Percentiles rank a stretch among this genome's conserved stretches.
phyloP scores from a whole-genome alignment of 2,113 vertebrate species.

The Dolichallabes microphthalmus region DNA sequence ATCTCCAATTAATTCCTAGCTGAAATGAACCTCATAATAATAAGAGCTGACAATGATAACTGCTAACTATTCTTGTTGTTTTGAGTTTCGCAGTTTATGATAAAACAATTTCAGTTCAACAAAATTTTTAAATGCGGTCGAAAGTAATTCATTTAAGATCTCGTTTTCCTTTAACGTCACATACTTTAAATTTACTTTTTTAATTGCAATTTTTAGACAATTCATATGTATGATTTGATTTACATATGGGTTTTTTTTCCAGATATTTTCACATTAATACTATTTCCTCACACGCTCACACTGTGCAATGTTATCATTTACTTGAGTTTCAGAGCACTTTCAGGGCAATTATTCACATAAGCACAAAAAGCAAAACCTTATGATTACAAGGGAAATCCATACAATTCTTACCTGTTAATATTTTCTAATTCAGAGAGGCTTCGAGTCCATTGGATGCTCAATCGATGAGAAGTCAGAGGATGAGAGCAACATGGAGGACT shows the following conservation, averaged over 20 bases:
- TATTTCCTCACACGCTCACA: neutral
- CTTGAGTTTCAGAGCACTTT: neutral
- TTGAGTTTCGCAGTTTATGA: neutral
- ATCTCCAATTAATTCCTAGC: neutral
- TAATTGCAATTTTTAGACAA: neutral
- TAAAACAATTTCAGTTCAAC: neutral
- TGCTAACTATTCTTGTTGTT: neutral
- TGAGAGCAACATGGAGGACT: slow-evolving; percentile 79
- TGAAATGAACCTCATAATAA: neutral
- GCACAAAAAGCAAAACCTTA: neutral
- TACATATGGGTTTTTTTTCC: neutral
- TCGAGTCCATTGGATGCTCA: slow-evolving; percentile 63
- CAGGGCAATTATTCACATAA: neutral
- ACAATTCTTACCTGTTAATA: neutral
- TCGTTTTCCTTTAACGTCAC: neutral
- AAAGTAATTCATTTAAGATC: neutral
- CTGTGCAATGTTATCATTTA: neutral
- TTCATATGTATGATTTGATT: neutral
- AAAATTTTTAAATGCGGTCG: neutral
- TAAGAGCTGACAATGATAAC: neutral
- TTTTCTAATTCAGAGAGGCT: slow-evolving; percentile 74
- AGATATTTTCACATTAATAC: neutral
- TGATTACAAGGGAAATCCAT: neutral
- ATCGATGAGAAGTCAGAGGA: slow-evolving; percentile 76
- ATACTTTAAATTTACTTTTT: neutral